Percentiles rank a stretch among this genome's conserved stretches.
These are phyloP conservation scores for Sprattus sprattus DNA, from an alignment of 2,113 vertebrate genomes.

Conservation along the genomic window DNA sequence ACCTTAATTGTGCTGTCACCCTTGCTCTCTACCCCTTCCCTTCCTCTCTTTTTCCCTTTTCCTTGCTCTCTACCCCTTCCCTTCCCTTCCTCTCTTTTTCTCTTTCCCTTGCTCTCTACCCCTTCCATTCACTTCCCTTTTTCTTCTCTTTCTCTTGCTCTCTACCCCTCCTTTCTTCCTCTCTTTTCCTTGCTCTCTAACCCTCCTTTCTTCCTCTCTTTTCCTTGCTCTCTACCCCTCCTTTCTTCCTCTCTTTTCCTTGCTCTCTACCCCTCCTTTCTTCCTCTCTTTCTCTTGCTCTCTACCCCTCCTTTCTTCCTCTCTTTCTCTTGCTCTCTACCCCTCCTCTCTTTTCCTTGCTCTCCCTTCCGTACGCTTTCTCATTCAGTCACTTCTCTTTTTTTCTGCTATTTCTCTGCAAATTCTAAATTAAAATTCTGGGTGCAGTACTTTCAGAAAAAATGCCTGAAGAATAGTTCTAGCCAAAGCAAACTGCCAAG, in stretches of 20 bases:
- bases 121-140: conserved; percentile 22
- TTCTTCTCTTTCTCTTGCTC: conserved; percentile 60
- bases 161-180: conserved; percentile 48
- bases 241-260: conserved; percentile 20
- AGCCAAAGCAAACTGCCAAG: too few species aligned
- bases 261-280: conserved; percentile 27
- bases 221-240: conserved; percentile 34
- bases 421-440: conserved; percentile 48
- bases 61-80: conserved; percentile 21
- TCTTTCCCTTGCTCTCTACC: conserved; percentile 71
- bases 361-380: conserved; percentile 25
- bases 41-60: conserved; percentile 19
- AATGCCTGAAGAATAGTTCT: background rate
- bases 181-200: conserved; percentile 19
- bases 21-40: conserved; percentile 65
- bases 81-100: conserved; percentile 42
- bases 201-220: conserved; percentile 31
- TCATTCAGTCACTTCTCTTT: conserved; percentile 39
- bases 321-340: background rate
- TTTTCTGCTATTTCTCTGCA: conserved; percentile 40
- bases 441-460: background rate
- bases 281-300: conserved; percentile 47
- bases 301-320: conserved; percentile 39
- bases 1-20: conserved; percentile 97
- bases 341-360: conserved; percentile 32